Conservation (phyloP, 23 tunicate species). For the Corella eumyota region DNA sequence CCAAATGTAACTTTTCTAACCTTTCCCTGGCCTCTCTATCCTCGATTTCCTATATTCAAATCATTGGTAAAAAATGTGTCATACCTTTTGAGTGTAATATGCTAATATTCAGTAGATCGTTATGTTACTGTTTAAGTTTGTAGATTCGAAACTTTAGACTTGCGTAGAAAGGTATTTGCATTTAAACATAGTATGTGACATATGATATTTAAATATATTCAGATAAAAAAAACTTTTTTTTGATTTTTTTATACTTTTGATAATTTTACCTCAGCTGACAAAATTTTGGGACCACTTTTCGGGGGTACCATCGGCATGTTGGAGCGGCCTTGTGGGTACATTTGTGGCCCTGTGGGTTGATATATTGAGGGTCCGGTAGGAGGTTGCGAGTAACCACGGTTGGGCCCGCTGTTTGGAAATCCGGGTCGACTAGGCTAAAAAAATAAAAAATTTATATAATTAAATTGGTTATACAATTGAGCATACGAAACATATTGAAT, state of each 20-base stretch:
- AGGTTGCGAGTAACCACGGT: slow-evolving; percentile 11
- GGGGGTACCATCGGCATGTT: slow-evolving; percentile 58
- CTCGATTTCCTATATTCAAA: slow-evolving; percentile 44
- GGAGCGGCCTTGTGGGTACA: slow-evolving; percentile 21
- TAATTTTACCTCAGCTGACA: slow-evolving; percentile 93
- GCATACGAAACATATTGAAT: too few species aligned
- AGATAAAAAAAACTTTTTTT: too few species aligned
- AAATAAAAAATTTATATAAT: neutral
- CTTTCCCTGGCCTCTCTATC: slow-evolving; percentile 76
- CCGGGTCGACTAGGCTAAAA: slow-evolving; percentile 78
- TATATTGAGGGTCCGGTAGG: slow-evolving; percentile 29
- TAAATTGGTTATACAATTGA: neutral
- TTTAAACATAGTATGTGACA: too few species aligned
- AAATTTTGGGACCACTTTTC: slow-evolving; percentile 33
- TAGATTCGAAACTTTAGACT: too few species aligned
- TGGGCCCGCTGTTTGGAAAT: slow-evolving; percentile 5
- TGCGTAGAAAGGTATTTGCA: too few species aligned
- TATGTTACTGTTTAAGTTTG: too few species aligned
- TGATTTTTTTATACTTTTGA: too few species aligned
- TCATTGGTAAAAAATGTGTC: neutral
- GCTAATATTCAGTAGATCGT: too few species aligned
- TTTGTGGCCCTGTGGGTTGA: slow-evolving; percentile 31
- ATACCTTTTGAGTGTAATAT: too few species aligned
- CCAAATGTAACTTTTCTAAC: slow-evolving; percentile 38
- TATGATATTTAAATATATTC: too few species aligned